phyloP scores from a whole-genome alignment of 37 sponge, comb jelly and placozoan species.

The Chondrosia reniformis region DNA sequence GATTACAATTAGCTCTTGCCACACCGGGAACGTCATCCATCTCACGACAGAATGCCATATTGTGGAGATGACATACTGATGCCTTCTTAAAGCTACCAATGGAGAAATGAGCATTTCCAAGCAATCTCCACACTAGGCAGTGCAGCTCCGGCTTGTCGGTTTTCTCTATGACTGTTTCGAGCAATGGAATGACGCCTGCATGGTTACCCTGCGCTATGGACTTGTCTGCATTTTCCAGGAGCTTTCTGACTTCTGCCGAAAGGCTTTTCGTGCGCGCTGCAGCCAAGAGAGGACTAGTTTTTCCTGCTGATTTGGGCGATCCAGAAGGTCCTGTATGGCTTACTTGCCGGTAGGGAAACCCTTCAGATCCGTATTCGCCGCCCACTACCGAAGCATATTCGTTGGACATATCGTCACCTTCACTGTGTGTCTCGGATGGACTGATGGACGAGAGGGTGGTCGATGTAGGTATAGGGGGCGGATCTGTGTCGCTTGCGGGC shows the following conservation, averaged over 20 bases:
- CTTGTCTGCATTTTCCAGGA: conserved; percentile 27
- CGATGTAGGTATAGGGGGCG: neutral
- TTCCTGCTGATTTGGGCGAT: neutral
- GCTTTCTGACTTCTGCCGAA: neutral
- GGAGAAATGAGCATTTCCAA: conserved; percentile 55
- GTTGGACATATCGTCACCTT: neutral
- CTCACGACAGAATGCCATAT: conserved; percentile 67
- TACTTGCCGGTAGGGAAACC: conserved; percentile 11
- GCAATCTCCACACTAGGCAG: conserved; percentile 41
- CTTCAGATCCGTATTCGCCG: conserved; percentile 18
- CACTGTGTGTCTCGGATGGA: neutral
- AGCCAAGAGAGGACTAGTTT: neutral
- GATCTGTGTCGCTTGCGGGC: neutral
- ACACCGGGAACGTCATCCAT: conserved; percentile 50
- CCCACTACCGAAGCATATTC: neutral
- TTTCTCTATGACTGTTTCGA: conserved; percentile 35
- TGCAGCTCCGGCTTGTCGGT: conserved; percentile 38
- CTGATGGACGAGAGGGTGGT: neutral
- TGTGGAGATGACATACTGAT: conserved; percentile 52
- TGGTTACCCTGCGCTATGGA: conserved; percentile 16
- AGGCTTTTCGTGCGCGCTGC: conserved; percentile 9
- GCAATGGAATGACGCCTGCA: conserved; percentile 37
- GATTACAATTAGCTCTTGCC: conserved; percentile 64
- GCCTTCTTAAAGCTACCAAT: conserved; percentile 54
- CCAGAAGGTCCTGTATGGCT: neutral